Evolutionary conservation across 2,797 vertebrate genomes (phyloP), one percentile per base, ranked within the genome.

Genomic region (Sebastes umbrosus): DNA sequence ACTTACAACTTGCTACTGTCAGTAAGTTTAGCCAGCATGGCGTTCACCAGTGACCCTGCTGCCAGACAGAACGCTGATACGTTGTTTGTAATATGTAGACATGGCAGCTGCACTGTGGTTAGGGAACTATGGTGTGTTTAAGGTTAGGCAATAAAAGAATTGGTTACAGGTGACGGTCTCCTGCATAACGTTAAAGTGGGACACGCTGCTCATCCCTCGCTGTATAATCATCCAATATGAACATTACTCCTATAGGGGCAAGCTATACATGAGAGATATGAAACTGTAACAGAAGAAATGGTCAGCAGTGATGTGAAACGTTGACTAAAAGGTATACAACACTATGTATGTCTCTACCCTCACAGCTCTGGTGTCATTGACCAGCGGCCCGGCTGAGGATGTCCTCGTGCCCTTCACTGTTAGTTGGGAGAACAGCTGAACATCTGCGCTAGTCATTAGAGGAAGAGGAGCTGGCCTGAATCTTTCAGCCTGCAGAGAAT

Each of bases 371-470:
- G 63, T 67, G 63, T 69, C 63, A 68, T 5, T 83, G 78, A 75
- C 62, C 68, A 60, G 55, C 5, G 2, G 68, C 64, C 36, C 39
- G 57, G 25, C 66, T 73, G 11, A 65, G 62, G 73, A 77, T n/a
- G 69, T 86, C 84, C 71, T 59, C 0, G 4, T 84, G 76, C 82
- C 88, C 82, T 88, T 88, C 91, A 85, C 57, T 43, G 67, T 72
- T 66, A 70, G 69, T 10, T 63, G 50, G 58, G 60, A 80, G 69
- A 62, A 73, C 79, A 64, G 92, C 78, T 75, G 88, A 90, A 88
- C 91, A 94, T 92, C 92, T 92, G 93, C 90, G 83, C 89, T 89
- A 55, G 76, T 95, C 93, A 92, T 93, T 93, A 89, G 91, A 71
- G 65, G 80, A 70, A 73, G 71, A 86, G 86, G 83, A 82, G 84